Evolutionary conservation across 2,888 invertebrate species (phyloP), one percentile per base, ranked within the genome.

Genomic region (Ametastegia equiseti): DNA sequence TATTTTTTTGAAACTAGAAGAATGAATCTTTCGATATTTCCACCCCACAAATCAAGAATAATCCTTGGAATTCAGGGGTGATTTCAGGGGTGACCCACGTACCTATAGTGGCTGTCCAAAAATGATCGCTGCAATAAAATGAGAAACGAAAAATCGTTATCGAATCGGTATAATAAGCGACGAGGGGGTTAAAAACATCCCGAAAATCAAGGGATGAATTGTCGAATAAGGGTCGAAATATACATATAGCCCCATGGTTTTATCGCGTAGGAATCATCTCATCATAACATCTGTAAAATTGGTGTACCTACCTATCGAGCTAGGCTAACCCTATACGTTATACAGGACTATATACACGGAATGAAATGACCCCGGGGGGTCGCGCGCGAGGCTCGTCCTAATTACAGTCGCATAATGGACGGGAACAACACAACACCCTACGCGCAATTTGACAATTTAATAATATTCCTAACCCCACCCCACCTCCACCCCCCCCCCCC

Each of bases 371-470:
- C 67, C 19, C 5, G 19, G 67, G 39, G 67, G 67, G n/a, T 36
- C 23, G 39, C 15, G 54, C 15, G n/a, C 5, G 54, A 39, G 36
- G 36, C 39, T 36, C 42, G 67, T 67, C 67, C 75, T 75, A 75
- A 75, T 75, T 75, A 75, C 54, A 75, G 75, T 75, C 5, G 50
- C 36, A 54, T 75, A 75, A 75, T 75, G 60, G 78, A 60, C 60
- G 60, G 19, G 27, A 54, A 27, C n/a, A 54, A 30, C 45, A 60
- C 60, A 54, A 75, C 75, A 42, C 78, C 78, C 27, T n/a, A 13
- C 39, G 42, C 45, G 19, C 42, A 39, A 63, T 78, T 78, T 78
- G 78, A 78, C 78, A 78, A 78, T 78, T 78, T 78, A 60, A 78
- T 78, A 78, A 78, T 78, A 78, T 78, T 75, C 57, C 15, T 65